Evolutionary conservation across 2,113 vertebrate species (phyloP).

Genomic region (Sinocyclocheilus maitianheensis): DNA sequence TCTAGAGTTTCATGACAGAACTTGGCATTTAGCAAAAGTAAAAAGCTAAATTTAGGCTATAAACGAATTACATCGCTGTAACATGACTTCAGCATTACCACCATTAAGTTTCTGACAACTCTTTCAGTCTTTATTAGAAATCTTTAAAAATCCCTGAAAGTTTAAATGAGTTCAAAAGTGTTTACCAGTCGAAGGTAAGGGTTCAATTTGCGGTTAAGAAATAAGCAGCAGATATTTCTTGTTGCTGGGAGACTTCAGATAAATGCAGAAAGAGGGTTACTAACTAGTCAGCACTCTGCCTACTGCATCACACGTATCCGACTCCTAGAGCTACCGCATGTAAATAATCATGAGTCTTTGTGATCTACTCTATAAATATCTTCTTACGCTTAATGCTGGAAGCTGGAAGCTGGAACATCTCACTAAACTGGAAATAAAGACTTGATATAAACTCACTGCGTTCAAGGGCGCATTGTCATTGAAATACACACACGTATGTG

Average conservation of each 20-base stretch:
- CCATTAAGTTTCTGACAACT: too few species aligned
- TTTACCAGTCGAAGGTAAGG: background rate
- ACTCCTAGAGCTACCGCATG: background rate
- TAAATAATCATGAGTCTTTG: background rate
- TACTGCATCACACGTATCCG: background rate
- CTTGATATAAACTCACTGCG: background rate
- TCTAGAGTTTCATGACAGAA: too few species aligned
- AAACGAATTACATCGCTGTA: too few species aligned
- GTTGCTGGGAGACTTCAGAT: constrained; percentile 1
- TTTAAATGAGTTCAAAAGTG: too few species aligned
- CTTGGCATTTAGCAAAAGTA: too few species aligned
- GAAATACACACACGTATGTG: constrained; percentile 4
- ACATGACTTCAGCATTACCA: too few species aligned
- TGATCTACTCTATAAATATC: constrained; percentile 16
- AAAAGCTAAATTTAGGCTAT: too few species aligned
- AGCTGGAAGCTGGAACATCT: background rate
- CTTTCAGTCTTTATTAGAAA: too few species aligned
- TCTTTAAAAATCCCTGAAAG: too few species aligned
- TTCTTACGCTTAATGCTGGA: background rate
- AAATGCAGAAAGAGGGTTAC: background rate
- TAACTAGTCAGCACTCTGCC: background rate
- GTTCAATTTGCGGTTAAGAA: background rate
- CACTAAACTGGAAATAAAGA: constrained; percentile 10
- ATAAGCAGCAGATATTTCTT: background rate
- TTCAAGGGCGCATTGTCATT: background rate